Evolutionary conservation across 2,797 vertebrate species (phyloP).

Genomic region (Leptoclinus maculatus): DNA sequence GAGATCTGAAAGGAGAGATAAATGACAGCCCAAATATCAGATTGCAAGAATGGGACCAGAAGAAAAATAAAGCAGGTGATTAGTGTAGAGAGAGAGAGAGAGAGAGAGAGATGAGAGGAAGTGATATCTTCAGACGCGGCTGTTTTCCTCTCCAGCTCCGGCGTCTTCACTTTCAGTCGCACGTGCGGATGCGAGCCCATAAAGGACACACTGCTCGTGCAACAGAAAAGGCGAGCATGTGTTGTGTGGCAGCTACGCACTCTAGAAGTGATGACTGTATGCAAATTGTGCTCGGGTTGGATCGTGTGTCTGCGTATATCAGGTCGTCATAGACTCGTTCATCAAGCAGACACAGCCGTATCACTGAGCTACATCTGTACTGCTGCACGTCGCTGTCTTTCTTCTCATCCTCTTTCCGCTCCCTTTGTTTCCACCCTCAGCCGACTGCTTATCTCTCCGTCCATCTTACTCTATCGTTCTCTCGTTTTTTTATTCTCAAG

Average conservation of each 20-base stretch:
- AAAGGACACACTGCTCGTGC: conserved; percentile 37
- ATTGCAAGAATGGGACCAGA: conserved; percentile 67
- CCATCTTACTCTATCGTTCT: not conserved
- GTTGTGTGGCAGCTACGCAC: conserved; percentile 47
- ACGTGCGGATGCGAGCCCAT: conserved; percentile 37
- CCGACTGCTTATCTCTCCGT: conserved; percentile 19
- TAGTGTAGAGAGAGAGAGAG: conserved; percentile 53
- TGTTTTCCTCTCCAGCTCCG: conserved; percentile 30
- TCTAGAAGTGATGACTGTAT: conserved; percentile 71
- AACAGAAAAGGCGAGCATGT: conserved; percentile 36
- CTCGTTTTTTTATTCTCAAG: conserved; percentile 12
- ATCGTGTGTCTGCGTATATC: conserved; percentile 50
- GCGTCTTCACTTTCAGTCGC: conserved; percentile 43
- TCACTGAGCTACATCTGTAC: conserved; percentile 58
- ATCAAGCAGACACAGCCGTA: conserved; percentile 54
- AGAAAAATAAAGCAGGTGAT: conserved; percentile 78
- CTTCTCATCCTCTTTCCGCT: conserved; percentile 36
- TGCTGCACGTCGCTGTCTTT: conserved; percentile 18
- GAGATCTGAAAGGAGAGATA: conserved; percentile 75
- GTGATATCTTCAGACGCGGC: conserved; percentile 53
- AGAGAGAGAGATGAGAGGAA: conserved; percentile 64
- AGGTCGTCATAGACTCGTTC: conserved; percentile 68
- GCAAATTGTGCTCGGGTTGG: conserved; percentile 53
- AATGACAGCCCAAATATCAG: conserved; percentile 77
- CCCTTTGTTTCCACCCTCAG: conserved; percentile 3